Evolutionary conservation across 1,140 invertebrate species (phyloP).

Genomic region (Bombus breviceps): DNA sequence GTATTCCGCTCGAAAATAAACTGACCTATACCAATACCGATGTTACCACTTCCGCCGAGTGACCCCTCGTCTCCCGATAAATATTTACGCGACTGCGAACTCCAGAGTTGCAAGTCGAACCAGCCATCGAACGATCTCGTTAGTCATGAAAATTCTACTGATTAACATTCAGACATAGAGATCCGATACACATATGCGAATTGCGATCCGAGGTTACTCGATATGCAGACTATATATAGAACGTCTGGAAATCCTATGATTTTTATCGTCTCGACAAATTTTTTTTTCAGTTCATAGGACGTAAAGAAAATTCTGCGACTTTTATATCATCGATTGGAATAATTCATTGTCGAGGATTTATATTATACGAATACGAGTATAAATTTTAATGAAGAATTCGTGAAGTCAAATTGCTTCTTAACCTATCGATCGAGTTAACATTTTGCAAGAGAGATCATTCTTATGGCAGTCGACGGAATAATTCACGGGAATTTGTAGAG

Average conservation of each 20-base stretch:
- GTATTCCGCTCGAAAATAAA: conserved; percentile 72
- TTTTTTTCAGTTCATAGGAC: neutral
- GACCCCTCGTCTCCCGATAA: conserved; percentile 73
- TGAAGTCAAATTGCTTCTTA: too few species aligned
- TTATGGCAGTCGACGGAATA: too few species aligned
- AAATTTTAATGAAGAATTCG: too few species aligned
- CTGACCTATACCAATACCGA: conserved; percentile 76
- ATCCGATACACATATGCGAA: too few species aligned
- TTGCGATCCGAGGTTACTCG: neutral
- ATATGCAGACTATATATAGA: neutral
- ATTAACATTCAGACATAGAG: neutral
- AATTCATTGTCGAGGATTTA: too few species aligned
- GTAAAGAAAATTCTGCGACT: neutral
- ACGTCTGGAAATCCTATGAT: neutral
- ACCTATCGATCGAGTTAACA: too few species aligned
- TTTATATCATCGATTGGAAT: too few species aligned
- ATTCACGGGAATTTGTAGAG: too few species aligned
- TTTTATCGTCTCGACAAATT: neutral
- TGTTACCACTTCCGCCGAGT: conserved; percentile 75
- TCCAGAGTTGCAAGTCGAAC: neutral
- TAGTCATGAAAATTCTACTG: neutral
- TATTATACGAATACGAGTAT: too few species aligned
- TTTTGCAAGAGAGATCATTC: too few species aligned
- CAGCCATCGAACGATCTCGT: neutral
- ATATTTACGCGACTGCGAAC: conserved; percentile 73